phyloP scores from a whole-genome alignment of 2,888 invertebrate genomes.

The Andricus curvator region DNA sequence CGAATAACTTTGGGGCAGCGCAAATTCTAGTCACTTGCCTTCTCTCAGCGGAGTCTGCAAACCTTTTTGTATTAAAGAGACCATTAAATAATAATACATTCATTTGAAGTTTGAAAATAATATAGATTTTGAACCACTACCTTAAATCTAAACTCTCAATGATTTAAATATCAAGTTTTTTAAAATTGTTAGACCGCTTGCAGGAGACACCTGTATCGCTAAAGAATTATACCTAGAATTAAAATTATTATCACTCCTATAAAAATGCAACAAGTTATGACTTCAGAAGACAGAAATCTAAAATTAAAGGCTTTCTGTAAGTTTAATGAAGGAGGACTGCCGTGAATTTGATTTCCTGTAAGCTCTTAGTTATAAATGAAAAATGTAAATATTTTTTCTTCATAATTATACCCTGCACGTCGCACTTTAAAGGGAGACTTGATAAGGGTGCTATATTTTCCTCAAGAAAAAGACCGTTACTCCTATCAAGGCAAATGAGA shows the following conservation, averaged over 20 bases:
- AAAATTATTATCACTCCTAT: background rate
- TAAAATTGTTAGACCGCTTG: too few relatives aligned
- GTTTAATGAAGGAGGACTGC: background rate
- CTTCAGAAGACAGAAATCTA: background rate
- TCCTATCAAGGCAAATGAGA: constrained; percentile 14
- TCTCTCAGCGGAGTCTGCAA: too few relatives aligned
- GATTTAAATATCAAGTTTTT: too few relatives aligned
- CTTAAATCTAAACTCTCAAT: too few relatives aligned
- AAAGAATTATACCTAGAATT: too few relatives aligned
- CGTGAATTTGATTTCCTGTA: constrained; percentile 6
- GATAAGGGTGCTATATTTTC: constrained; percentile 6
- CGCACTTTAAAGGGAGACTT: background rate
- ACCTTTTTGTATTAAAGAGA: too few relatives aligned
- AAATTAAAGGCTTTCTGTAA: constrained; percentile 4
- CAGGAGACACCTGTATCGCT: too few relatives aligned
- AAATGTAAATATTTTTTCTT: constrained; percentile 32
- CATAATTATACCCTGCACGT: constrained; percentile 16
- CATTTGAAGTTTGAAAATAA: too few relatives aligned
- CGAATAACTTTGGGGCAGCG: too few relatives aligned
- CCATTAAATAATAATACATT: too few relatives aligned
- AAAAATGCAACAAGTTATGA: background rate
- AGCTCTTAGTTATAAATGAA: constrained; percentile 24
- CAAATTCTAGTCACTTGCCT: too few relatives aligned
- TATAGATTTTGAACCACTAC: too few relatives aligned
- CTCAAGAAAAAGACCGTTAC: constrained; percentile 2